phyloP scores from a whole-genome alignment of 1,140 invertebrate genomes.

The Ganaspis sp. region DNA sequence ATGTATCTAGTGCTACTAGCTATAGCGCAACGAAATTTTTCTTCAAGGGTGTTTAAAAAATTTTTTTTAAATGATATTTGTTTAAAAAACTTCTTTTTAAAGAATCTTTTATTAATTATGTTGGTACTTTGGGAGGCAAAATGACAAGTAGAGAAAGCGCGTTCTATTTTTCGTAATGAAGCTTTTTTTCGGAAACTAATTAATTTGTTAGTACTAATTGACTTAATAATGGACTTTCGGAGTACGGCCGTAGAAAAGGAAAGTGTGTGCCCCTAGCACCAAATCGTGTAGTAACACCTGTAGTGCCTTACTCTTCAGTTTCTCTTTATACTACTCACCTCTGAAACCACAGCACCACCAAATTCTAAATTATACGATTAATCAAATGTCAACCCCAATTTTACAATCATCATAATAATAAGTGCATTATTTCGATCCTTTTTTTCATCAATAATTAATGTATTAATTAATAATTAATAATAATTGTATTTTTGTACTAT shows the following conservation, averaged over 20 bases:
- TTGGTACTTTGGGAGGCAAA: constrained; percentile 47
- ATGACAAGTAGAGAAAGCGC: constrained; percentile 35
- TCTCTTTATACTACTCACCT: background rate
- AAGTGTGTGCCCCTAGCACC: constrained; percentile 42
- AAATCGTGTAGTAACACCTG: constrained; percentile 46
- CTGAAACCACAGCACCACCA: background rate
- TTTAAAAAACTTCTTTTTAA: too few relatives aligned
- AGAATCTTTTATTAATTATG: constrained; percentile 23
- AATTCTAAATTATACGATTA: background rate
- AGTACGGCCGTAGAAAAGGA: constrained; percentile 42
- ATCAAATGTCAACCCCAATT: background rate
- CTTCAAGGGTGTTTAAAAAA: too few relatives aligned
- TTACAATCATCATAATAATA: too few relatives aligned
- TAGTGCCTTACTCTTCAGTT: constrained; percentile 41
- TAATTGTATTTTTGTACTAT: too few relatives aligned
- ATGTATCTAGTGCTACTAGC: too few relatives aligned
- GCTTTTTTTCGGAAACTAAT: background rate
- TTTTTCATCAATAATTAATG: too few relatives aligned
- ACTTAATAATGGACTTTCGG: constrained; percentile 31
- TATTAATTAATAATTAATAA: too few relatives aligned
- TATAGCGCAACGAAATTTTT: too few relatives aligned
- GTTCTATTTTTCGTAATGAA: background rate
- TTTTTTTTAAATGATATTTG: background rate
- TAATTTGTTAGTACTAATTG: background rate
- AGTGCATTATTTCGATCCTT: too few relatives aligned